Conservation (phyloP, 2,113 vertebrate genomes). For the Rhipidura dahli region DNA sequence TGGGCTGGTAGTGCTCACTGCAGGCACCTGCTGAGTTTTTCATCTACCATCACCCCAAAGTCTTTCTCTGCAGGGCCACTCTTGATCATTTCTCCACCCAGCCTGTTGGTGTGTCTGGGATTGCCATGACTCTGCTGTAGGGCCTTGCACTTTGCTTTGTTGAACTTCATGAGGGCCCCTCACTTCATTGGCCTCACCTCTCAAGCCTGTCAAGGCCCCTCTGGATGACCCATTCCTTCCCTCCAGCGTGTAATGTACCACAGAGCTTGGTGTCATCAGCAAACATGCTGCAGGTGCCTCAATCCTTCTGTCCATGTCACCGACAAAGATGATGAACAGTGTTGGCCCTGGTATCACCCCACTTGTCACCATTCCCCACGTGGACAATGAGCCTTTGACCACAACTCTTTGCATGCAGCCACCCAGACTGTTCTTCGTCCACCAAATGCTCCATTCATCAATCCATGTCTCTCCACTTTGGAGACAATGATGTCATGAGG, state of each 20-base stretch:
- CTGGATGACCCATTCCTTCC: neutral
- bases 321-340: neutral
- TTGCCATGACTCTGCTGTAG: neutral
- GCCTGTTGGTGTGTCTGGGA: neutral
- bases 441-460: neutral
- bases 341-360: neutral
- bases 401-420: neutral
- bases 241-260: neutral
- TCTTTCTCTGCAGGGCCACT: neutral
- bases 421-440: neutral
- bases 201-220: neutral
- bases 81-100: neutral
- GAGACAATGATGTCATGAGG: neutral
- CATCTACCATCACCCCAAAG: neutral
- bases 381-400: neutral
- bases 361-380: fast-evolving
- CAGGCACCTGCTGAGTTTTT: neutral
- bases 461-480: neutral
- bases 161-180: neutral
- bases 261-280: neutral
- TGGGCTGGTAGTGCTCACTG: neutral
- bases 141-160: neutral
- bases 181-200: fast-evolving
- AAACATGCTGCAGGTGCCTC: neutral
- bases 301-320: neutral